phyloP scores from a whole-genome alignment of 2,113 vertebrate species.

The Callionymus lyra region DNA sequence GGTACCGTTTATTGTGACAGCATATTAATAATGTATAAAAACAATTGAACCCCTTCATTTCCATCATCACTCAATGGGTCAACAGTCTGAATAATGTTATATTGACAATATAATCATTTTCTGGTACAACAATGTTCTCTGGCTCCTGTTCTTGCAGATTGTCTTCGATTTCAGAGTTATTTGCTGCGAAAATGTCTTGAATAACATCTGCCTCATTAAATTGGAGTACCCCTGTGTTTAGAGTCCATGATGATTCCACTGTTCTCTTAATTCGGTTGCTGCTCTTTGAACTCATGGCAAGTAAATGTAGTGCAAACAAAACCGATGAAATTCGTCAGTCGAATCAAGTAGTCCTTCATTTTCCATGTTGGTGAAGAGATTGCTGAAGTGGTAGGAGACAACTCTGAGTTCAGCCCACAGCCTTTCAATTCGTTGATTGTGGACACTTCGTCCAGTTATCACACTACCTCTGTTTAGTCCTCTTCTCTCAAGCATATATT shows the following conservation, averaged over 20 bases:
- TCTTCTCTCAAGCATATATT: not conserved
- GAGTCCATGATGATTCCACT: slow-evolving; percentile 2
- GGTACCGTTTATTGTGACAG: not conserved
- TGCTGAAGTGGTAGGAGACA: not conserved
- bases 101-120: not conserved
- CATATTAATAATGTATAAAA: not conserved
- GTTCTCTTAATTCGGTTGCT: not conserved
- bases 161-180: not conserved
- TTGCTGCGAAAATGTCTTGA: not conserved
- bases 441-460: not conserved
- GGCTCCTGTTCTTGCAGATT: not conserved
- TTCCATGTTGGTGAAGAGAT: not conserved
- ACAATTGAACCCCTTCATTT: not conserved
- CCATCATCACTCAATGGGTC: not conserved
- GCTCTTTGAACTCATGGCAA: not conserved
- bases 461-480: not conserved
- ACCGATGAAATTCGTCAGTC: not conserved
- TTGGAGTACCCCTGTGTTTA: slow-evolving; percentile 1
- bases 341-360: not conserved
- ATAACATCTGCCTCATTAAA: not conserved
- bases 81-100: not conserved
- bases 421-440: slow-evolving; percentile 1
- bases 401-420: not conserved
- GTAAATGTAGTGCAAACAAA: slow-evolving; percentile 1
- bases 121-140: not conserved